Base-by-base conservation (phyloP, 2,888 invertebrate species). In the Meghimatium bilineatum region DNA sequence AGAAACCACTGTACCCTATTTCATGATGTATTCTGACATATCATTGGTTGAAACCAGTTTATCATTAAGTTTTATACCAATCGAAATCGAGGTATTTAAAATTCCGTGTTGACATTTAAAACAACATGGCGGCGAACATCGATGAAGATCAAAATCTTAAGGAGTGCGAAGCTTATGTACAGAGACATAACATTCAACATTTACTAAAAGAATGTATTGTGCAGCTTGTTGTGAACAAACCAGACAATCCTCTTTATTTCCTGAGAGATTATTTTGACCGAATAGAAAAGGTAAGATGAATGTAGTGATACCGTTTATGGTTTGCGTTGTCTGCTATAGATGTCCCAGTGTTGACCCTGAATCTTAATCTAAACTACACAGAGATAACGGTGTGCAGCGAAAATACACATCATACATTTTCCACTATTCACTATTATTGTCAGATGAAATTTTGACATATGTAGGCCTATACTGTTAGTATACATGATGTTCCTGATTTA, bases 161-260 rank as follows among this genome's bases (percentile, higher is more conserved):
- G 92, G 98, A 99, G 95, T 99, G 99, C 95, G 99, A 99, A 95
- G 97, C 96, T 92, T 99, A 99, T 94, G 98, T 99, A 91, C 98
- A 98, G 94, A 96, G 96, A 92, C 98, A 99, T 94, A 98, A 97
- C 94, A 97, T 99, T 93, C 99, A 99, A 94, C 96, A 97, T 94
- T 95, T 99, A 90, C 95, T 99, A 88, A 99, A 99, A 95, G 98
- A 94, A 94, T 98, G 98, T 94, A 98, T 99, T 92, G 98, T 99
- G 88, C 98, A 99, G 93, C 95, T 99, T 92, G 99, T 99, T 95
- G 97, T 99, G 89, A 97, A 97, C 94, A 96, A 98, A 93, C 99
- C 99, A 82, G 97, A 97, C 90, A 98, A 99, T 95, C 99, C 99
- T 38, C 96, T 99, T 90, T 95, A 96, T 83, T 99, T 99, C 95